A percentile compares a stretch with the other conserved stretches of the same genome.
phyloP scores from a whole-genome alignment of 1,140 invertebrate species.

The Drosophila melanogaster region Release_6_plus_ISO1_MT NT_033777.3:24744001-24744500 shows the following conservation, averaged over 20 bases:
- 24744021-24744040: constrained; percentile 60
- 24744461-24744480: constrained; percentile 65
- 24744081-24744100: constrained; percentile 35
- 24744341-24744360: not conserved
- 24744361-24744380: constrained; percentile 8
- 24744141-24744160: constrained; percentile 52
- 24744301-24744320: constrained; percentile 7
- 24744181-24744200: constrained; percentile 44
- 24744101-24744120: constrained; percentile 27
- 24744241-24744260: constrained; percentile 28
- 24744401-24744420: constrained; percentile 67
- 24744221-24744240: constrained; percentile 53
- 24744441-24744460: constrained; percentile 53
- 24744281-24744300: constrained; percentile 66
- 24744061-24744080: constrained; percentile 66
- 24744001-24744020: constrained; percentile 26
- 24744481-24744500: constrained; percentile 49
- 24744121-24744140: constrained; percentile 43
- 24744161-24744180: constrained; percentile 38
- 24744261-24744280: constrained; percentile 37
- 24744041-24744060: constrained; percentile 70
- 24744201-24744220: constrained; percentile 30
- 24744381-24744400: constrained; percentile 71
- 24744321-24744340: not conserved
- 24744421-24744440: constrained; percentile 77